Conservation (phyloP, 1,140 invertebrate species). For the Drosophila kikkawai region DNA sequence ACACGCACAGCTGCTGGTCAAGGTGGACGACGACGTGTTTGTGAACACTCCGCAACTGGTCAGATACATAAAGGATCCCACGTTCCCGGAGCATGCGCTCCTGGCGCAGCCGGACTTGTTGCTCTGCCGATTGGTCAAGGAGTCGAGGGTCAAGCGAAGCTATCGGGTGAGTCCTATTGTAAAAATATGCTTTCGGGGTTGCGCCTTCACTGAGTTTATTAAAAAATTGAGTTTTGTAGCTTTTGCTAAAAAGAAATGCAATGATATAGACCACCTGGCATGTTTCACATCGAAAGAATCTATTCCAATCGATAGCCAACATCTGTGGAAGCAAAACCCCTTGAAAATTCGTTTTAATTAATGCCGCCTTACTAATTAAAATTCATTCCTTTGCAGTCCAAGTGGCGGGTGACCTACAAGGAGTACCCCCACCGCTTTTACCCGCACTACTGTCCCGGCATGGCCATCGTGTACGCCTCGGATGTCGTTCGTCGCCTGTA, state of each 20-base stretch:
- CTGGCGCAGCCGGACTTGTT: conserved; percentile 85
- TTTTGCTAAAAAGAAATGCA: background rate
- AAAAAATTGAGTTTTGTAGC: background rate
- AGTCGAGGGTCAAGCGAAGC: conserved; percentile 87
- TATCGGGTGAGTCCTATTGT: conserved; percentile 85
- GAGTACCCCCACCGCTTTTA: conserved; percentile 89
- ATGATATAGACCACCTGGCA: background rate
- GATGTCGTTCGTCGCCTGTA: conserved; percentile 90
- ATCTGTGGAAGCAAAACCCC: background rate
- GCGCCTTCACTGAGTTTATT: background rate
- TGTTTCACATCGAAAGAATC: background rate
- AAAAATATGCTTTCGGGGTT: background rate
- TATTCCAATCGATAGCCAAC: background rate
- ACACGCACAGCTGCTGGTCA: conserved; percentile 90
- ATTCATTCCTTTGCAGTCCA: conserved; percentile 85
- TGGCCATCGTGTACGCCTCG: conserved; percentile 90
- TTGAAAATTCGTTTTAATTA: conserved; percentile 2
- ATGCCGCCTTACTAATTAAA: background rate
- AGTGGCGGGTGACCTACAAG: conserved; percentile 90
- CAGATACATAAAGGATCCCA: conserved; percentile 86
- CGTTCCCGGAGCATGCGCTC: conserved; percentile 29
- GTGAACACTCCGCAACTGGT: conserved; percentile 89
- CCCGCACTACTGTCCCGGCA: conserved; percentile 91
- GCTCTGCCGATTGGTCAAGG: conserved; percentile 86
- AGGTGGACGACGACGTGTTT: conserved; percentile 93